Evolutionary conservation across 1,140 invertebrate species (phyloP), one percentile per base, ranked within the genome.

Genomic region (Drosophila miranda): DNA sequence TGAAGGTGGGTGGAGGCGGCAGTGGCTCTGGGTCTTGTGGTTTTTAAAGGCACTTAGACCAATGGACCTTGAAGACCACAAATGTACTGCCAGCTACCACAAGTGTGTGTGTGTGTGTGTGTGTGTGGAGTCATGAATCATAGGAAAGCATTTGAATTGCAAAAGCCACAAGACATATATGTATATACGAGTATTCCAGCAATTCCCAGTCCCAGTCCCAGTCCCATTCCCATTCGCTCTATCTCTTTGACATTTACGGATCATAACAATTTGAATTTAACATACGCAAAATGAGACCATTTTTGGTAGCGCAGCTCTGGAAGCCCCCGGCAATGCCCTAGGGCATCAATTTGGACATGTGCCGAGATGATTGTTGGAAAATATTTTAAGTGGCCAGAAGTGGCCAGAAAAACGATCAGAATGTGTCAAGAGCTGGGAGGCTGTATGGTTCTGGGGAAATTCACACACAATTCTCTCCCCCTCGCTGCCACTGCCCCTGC

Each of bases 191-290:
- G 16, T 41, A 16, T 11, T 34, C 9, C 8, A 19, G 1, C 19
- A 19, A 19, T 1, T 19, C 19, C 19, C 19, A 19, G 19, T 19
- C 19, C 19, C 19, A 19, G 19, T 19, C 19, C 19, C 19, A 19
- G 1, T 3, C 30, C 30, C 30, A 16, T 43, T 23, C 53, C 43
- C 28, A 16, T 43, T 34, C 53, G 30, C 53, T 50, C 44, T 49
- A 52, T 55, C 56, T 75, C 70, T 86, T 81, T 89, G 86, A 89
- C 86, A 89, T 89, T 89, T 89, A 86, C 81, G 86, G 81, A 89
- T 89, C 86, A 89, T 89, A 89, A 89, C 86, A 89, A 89, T 89
- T 88, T 88, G 69, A 88, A 88, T 88, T 88, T 79, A 88, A 60
- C 66, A 74, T 77, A 71, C 68, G 78, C 79, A 88, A 70, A 86